These are phyloP conservation scores for Cremastinae sp. DNA, from an alignment of 2,888 invertebrate genomes.

Conservation along the genomic window DNA sequence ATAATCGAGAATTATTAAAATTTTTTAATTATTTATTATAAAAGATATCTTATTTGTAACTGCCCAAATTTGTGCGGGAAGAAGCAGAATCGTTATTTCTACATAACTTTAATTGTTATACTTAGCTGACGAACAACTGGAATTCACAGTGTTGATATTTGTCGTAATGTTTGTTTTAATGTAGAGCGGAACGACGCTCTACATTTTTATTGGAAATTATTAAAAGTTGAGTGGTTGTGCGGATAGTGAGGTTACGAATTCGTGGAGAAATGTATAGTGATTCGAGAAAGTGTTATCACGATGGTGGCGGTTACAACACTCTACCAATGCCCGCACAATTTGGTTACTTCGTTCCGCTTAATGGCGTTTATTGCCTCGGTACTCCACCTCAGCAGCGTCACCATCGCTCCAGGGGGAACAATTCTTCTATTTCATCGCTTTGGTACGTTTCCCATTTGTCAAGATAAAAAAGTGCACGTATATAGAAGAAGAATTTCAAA, in stretches of 20 bases:
- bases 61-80: too few relatives aligned
- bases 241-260: conserved; percentile 1
- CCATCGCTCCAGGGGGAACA: conserved; percentile 59
- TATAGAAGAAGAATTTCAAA: too few relatives aligned
- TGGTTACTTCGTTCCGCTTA: conserved; percentile 72
- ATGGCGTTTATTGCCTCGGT: conserved; percentile 66
- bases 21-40: too few relatives aligned
- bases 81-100: too few relatives aligned
- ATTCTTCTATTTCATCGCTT: conserved; percentile 64
- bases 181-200: neutral
- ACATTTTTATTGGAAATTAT: neutral
- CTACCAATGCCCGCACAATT: conserved; percentile 70
- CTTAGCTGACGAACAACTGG: too few relatives aligned
- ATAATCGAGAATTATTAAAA: too few relatives aligned
- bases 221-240: neutral
- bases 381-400: conserved; percentile 62
- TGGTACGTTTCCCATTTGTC: conserved; percentile 63
- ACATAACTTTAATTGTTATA: too few relatives aligned
- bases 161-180: too few relatives aligned
- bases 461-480: too few relatives aligned
- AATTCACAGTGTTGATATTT: too few relatives aligned
- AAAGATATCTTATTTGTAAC: too few relatives aligned
- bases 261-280: conserved; percentile 62
- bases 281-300: conserved; percentile 65
- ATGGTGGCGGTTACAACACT: conserved; percentile 63